Conservation (phyloP, 2,797 vertebrate genomes). For the Cottoperca gobio region DNA sequence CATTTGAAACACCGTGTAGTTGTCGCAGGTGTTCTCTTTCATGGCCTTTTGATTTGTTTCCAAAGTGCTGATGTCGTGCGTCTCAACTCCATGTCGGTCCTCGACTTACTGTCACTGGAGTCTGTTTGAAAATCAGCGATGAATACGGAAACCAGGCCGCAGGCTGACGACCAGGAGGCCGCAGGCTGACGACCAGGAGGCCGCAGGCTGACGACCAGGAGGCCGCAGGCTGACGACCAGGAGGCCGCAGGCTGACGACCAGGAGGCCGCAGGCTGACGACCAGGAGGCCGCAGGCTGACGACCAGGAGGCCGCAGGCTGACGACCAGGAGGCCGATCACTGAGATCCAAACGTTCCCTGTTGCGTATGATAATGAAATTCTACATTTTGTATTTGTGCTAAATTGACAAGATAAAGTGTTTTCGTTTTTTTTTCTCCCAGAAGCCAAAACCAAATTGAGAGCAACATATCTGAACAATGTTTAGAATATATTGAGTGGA, state of each 20-base stretch:
- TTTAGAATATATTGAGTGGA: neutral
- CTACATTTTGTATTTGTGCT: neutral
- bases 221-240: too few relatives aligned
- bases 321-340: neutral
- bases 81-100: neutral
- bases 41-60: slow-evolving; percentile 60
- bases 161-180: too few relatives aligned
- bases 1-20: neutral
- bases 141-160: too few relatives aligned
- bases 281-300: too few relatives aligned
- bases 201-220: too few relatives aligned
- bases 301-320: too few relatives aligned
- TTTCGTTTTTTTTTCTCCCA: neutral
- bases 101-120: too few relatives aligned
- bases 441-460: neutral
- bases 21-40: slow-evolving; percentile 21
- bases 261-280: too few relatives aligned
- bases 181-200: too few relatives aligned
- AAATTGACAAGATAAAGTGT: neutral
- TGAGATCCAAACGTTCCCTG: neutral
- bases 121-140: neutral
- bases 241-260: too few relatives aligned
- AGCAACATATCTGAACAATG: neutral
- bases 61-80: slow-evolving; percentile 42
- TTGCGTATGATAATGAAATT: neutral